These are phyloP conservation scores for Anarrhichthys ocellatus DNA, from an alignment of 2,113 vertebrate genomes.

Conservation along the genomic window DNA sequence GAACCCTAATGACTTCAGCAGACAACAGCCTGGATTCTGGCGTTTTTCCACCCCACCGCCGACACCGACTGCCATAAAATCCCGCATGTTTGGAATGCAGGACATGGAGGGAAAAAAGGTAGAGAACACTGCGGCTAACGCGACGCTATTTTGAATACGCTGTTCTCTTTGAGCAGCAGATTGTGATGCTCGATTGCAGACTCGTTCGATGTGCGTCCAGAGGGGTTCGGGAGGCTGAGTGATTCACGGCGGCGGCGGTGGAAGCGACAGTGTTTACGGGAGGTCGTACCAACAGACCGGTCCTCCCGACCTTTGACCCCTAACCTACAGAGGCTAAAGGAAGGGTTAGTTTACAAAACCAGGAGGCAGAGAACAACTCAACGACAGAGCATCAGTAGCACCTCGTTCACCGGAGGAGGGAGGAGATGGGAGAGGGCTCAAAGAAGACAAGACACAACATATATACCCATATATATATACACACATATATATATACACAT, in stretches of 20 bases:
- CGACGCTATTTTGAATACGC: neutral
- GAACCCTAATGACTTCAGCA: constrained; percentile 80
- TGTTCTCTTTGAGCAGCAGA: neutral
- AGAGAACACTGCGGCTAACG: constrained; percentile 26
- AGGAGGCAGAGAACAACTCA: neutral
- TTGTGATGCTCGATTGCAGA: neutral
- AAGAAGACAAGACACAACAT: too few species aligned
- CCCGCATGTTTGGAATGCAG: constrained; percentile 75
- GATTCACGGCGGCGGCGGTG: constrained; percentile 51
- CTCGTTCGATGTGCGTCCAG: constrained; percentile 6
- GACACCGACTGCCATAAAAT: constrained; percentile 70
- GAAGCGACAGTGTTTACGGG: constrained; percentile 72
- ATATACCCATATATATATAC: too few species aligned
- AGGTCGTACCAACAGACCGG: constrained; percentile 64
- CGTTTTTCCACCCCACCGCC: constrained; percentile 56
- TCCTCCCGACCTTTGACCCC: constrained; percentile 68
- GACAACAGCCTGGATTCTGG: constrained; percentile 70
- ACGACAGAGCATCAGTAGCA: constrained; percentile 25
- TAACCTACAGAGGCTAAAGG: constrained; percentile 57
- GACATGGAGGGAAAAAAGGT: constrained; percentile 56
- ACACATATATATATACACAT: too few species aligned
- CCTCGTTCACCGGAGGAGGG: neutral
- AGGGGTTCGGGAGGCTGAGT: constrained; percentile 25
- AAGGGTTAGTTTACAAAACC: constrained; percentile 56
- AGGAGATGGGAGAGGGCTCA: neutral